Percentiles rank a stretch among this genome's conserved stretches.
These are phyloP conservation scores for Stenotaenia linearis DNA, from an alignment of 2,888 invertebrate genomes.

Conservation along the genomic window DNA sequence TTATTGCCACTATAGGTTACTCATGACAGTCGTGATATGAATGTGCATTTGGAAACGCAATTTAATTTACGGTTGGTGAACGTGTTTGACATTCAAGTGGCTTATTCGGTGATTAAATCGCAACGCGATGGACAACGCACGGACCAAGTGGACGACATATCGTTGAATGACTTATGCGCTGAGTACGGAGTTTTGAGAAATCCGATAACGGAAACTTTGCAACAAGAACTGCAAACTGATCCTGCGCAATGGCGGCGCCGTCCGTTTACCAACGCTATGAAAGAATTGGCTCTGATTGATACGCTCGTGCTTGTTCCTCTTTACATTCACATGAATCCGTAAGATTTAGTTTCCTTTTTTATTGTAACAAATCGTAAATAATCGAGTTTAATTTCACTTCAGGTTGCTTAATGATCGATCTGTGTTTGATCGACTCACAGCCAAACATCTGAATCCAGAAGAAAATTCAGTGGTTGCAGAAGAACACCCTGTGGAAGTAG, in stretches of 20 bases:
- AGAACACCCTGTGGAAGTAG: neutral
- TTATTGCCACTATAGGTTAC: neutral
- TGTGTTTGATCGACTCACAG: neutral
- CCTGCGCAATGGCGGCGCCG: constrained; percentile 1
- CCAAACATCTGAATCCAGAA: neutral
- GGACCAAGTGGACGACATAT: neutral
- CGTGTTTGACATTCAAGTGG: constrained; percentile 17
- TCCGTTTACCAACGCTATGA: neutral
- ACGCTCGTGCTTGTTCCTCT: constrained; percentile 26
- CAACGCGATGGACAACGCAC: constrained; percentile 24
- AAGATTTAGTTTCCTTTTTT: neutral
- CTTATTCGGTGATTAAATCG: constrained; percentile 14
- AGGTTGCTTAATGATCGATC: neutral
- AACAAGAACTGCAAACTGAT: neutral
- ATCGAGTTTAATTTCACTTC: neutral
- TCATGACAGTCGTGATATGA: neutral
- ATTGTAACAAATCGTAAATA: no score
- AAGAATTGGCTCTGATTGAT: constrained; percentile 10
- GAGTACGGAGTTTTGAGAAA: constrained; percentile 21
- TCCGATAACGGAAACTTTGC: neutral
- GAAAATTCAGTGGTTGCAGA: neutral
- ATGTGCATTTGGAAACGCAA: neutral
- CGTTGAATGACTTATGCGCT: neutral
- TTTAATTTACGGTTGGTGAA: constrained; percentile 1
- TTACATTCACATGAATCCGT: constrained; percentile 20